phyloP scores from a whole-genome alignment of 1,140 invertebrate species.

The Drosophila fuyamai region DNA sequence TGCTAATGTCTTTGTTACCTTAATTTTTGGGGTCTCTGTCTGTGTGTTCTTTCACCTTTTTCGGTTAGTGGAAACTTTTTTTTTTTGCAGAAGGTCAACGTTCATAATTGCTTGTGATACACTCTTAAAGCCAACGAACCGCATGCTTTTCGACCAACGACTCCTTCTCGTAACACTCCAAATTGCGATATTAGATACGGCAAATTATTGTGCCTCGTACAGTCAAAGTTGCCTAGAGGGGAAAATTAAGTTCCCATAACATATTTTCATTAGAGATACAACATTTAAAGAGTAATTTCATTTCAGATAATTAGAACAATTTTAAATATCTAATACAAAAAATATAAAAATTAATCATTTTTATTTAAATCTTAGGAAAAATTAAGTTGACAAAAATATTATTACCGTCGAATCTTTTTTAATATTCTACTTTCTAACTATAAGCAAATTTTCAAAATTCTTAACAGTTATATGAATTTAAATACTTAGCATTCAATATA shows the following conservation, averaged over 20 bases:
- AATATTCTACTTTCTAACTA: no score
- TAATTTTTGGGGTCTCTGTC: conserved; percentile 24
- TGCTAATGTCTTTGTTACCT: conserved; percentile 44
- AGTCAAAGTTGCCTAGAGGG: conserved; percentile 8
- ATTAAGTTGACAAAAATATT: no score
- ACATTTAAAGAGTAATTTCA: neutral
- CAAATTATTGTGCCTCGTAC: conserved; percentile 35
- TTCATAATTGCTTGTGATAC: conserved; percentile 66
- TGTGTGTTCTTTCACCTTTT: conserved; percentile 46
- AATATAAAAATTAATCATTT: neutral
- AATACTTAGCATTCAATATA: no score
- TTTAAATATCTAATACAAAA: neutral
- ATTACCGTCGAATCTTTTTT: no score
- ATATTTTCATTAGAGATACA: neutral
- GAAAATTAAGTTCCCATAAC: neutral
- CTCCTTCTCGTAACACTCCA: conserved; percentile 11
- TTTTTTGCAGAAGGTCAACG: conserved; percentile 71
- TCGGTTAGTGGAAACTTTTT: conserved; percentile 64
- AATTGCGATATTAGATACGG: conserved; percentile 49
- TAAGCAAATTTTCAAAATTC: no score
- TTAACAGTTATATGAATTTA: no score
- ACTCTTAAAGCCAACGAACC: conserved; percentile 52
- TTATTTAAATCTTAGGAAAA: no score
- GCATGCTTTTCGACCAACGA: conserved; percentile 11
- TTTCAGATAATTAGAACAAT: neutral